Conservation (phyloP, 2,888 invertebrate genomes). For the Rhodophaea formosa region DNA sequence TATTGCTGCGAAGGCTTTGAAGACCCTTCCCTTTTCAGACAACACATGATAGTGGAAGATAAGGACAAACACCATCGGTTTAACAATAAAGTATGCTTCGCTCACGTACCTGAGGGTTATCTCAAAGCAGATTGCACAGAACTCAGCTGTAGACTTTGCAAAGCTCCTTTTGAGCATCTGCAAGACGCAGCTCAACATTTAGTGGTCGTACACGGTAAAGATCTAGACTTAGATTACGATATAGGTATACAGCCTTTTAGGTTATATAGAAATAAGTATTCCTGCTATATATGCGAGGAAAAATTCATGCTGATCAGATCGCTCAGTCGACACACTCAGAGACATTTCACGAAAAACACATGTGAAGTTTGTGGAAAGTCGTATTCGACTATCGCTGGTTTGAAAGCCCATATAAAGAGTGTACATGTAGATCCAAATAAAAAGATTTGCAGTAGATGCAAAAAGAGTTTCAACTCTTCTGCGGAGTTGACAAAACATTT, state of each 20-base stretch:
- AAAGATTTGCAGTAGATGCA: slow-evolving; percentile 41
- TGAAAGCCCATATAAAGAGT: slow-evolving; percentile 38
- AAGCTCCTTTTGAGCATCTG: slow-evolving; percentile 30
- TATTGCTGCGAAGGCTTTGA: slow-evolving; percentile 44
- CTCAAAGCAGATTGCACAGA: slow-evolving; percentile 47
- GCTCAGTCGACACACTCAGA: slow-evolving; percentile 47
- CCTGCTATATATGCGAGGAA: slow-evolving; percentile 41
- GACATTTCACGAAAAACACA: slow-evolving; percentile 45
- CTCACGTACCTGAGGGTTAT: slow-evolving; percentile 36
- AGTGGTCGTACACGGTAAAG: slow-evolving; percentile 34
- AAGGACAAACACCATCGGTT: slow-evolving; percentile 37
- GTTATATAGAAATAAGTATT: slow-evolving; percentile 36
- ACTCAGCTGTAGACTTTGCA: slow-evolving; percentile 45
- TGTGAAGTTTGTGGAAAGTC: slow-evolving; percentile 52
- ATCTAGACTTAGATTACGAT: slow-evolving; percentile 35
- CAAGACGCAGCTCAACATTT: slow-evolving; percentile 43
- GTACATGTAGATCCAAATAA: slow-evolving; percentile 34
- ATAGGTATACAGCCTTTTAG: slow-evolving; percentile 47
- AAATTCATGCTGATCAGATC: slow-evolving; percentile 43
- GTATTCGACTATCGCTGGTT: slow-evolving; percentile 36
- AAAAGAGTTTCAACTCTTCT: slow-evolving; percentile 36
- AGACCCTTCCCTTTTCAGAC: slow-evolving; percentile 39
- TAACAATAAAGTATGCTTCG: slow-evolving; percentile 35
- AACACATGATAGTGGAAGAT: slow-evolving; percentile 34
- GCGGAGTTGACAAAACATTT: slow-evolving; percentile 41